Evolutionary conservation across 2,797 vertebrate genomes (phyloP), one percentile per base, ranked within the genome.

Genomic region (Anolis apletophallus): DNA sequence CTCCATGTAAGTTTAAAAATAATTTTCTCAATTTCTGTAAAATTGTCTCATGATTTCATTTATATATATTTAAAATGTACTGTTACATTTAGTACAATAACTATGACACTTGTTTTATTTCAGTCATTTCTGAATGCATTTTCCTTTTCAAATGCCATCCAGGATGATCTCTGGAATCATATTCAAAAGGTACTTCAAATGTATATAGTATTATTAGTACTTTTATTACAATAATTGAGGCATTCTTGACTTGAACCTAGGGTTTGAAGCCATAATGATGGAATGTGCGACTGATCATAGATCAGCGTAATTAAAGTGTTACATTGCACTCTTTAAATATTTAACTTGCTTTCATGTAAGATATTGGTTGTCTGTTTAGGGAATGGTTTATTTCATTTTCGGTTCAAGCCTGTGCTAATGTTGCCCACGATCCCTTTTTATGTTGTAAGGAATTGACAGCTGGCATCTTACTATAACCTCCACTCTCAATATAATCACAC

Each of bases 101-200:
- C 88, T 90, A 50, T 89, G 2, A 36, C 90, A 1, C 92, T 90
- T 94, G 57, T 95, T 90, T 94, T 86, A n/a, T 7, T 93, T 71
- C 92, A 97, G 97, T 95, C 87, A 0, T 97, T 97, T 87, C 93
- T 97, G 95, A 92, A 94, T 93, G 88, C 93, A 74, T 97, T 97
- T 96, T 96, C 96, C 85, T 97, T 96, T 88, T 96, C 96, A 85
- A 97, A 94, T 88, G 94, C 94, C 85, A 94, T 96, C 85, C 96
- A 97, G 87, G 97, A 97, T 90, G 96, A 97, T 90, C 93, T 97
- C 0, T 97, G 97, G 97, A 95, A 90, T 59, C 96, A 97, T 86
- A 94, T 97, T 90, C 97, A 97, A 94, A 96, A 94, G 96, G 97
- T 97, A 95, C 76, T 86, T 59, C 68, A 79, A 73, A 79, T 46